Base-by-base conservation (phyloP, 2,113 vertebrate genomes). In the Eulemur rufifrons region DNA sequence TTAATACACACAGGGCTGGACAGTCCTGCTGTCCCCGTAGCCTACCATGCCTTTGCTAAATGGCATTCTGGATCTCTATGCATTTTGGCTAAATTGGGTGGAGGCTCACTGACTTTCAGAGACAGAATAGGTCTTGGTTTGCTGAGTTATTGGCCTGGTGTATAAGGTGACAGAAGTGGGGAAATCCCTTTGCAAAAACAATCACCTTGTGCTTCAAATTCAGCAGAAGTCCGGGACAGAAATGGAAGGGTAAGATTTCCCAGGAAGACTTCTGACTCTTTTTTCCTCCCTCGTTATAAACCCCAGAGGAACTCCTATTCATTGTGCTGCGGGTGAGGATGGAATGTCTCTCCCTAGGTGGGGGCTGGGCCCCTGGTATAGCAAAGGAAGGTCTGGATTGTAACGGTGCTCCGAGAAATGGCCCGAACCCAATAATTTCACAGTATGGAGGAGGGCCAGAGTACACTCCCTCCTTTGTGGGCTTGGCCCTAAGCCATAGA, bases 391-490 rank as follows among this genome's bases (percentile, higher is more conserved):
- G 37, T 37, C 82, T 90, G 39, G 63, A 8, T 45, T 86, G 23
- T 86, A 54, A 76, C 86, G 42, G 6, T 54, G 8, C 4, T 56
- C 13, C 13, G 39, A 64, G 37, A 47, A 20, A 21, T 3, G 0
- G 4, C 37, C 50, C 3, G 37, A 95, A 64, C 23, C 37, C 42
- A 96, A 77, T 91, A 45, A 64, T 54, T 76, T 42, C 32, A 78
- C 25, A 34, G 39, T 2, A 3, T 47, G 12, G 21, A 47, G 21
- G 9, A 92, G 59, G 5, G 4, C 5, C 13, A 29, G 17, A n/a
- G 71, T 17, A 15, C 9, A 21, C 34, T 4, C 23, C 7, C 3
- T 34, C 32, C 27, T 89, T 47, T 11, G 29, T 18, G 15, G 37
- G 17, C 32, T 56, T 71, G 50, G 45, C 54, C 45, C n/a, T 37